Evolutionary conservation across 2,113 vertebrate species (phyloP), one percentile per base, ranked within the genome.

Genomic region (Nematolebias whitei): DNA sequence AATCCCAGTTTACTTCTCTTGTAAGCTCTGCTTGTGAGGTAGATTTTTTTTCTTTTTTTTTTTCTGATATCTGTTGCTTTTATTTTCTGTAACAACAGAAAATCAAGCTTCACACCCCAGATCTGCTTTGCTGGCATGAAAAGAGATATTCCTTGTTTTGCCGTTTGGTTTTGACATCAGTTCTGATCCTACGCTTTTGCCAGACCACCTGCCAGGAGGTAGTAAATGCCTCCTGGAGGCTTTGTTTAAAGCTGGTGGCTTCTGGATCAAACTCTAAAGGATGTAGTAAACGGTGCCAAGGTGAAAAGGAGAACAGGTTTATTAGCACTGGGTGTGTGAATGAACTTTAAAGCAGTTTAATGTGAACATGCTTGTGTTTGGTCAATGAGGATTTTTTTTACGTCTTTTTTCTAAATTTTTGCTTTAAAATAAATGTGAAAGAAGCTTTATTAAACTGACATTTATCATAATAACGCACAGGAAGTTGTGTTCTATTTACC

Each of bases 71-170:
- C 5, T 49, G 32, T 53, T 58, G 41, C 47, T 12, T 22, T 35
- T 61, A n/a, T n/a, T n/a, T n/a, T n/a, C n/a, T n/a, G n/a, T n/a
- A 18, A 19, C 23, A 60, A 44, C 19, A 66, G 15, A 66, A 24
- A 51, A 16, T 59, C 44, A 52, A 73, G n/a, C n/a, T n/a, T n/a
- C n/a, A n/a, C n/a, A n/a, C 74, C 57, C 63, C 43, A 40, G 19
- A 79, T 77, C 23, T 71, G 24, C 54, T 71, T 29, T 38, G 0
- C 52, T 65, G 64, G 60, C 48, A 44, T 2, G 9, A 66, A 62
- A 61, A 83, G 59, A 68, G 71, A 74, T 71, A 61, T 64, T 82
- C 23, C 15, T 7, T 2, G 2, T 52, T 72, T 59, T 64, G 68
- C 59, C 6, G 9, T 74, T 10, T 26, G 57, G 43, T 52, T 79